Percentiles rank a stretch among this genome's conserved stretches.
These are phyloP conservation scores for Phalacrocorax aristotelis DNA, from an alignment of 2,113 vertebrate species.

Conservation along the genomic window DNA sequence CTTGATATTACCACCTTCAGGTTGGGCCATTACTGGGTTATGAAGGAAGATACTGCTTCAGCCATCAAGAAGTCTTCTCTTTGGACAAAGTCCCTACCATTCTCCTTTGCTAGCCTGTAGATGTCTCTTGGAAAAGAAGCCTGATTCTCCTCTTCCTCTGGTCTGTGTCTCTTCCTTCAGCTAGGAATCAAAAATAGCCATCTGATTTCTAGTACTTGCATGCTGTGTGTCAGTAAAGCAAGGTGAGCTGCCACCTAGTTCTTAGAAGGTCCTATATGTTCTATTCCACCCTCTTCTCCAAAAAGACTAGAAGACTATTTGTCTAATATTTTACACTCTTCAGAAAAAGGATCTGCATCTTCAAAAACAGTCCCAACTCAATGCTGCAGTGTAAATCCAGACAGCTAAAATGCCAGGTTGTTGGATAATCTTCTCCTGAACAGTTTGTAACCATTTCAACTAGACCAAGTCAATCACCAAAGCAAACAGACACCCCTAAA, in stretches of 20 bases:
- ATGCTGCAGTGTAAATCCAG: background rate
- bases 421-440: background rate
- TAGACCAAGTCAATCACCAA: background rate
- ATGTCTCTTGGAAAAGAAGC: background rate
- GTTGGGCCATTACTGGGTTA: background rate
- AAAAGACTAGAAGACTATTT: background rate
- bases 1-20: background rate
- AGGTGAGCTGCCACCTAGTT: background rate
- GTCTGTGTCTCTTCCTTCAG: background rate
- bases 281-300: background rate
- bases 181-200: background rate
- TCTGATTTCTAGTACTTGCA: background rate
- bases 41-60: background rate
- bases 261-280: background rate
- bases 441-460: background rate
- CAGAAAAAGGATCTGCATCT: background rate
- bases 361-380: background rate
- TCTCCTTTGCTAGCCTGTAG: background rate
- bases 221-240: background rate
- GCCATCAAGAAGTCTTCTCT: background rate
- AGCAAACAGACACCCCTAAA: background rate
- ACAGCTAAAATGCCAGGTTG: background rate
- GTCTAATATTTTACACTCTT: background rate
- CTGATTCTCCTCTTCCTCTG: background rate
- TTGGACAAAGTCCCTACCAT: background rate